Evolutionary conservation across 2,888 invertebrate species (phyloP).

Genomic region (Cryptus armator): DNA sequence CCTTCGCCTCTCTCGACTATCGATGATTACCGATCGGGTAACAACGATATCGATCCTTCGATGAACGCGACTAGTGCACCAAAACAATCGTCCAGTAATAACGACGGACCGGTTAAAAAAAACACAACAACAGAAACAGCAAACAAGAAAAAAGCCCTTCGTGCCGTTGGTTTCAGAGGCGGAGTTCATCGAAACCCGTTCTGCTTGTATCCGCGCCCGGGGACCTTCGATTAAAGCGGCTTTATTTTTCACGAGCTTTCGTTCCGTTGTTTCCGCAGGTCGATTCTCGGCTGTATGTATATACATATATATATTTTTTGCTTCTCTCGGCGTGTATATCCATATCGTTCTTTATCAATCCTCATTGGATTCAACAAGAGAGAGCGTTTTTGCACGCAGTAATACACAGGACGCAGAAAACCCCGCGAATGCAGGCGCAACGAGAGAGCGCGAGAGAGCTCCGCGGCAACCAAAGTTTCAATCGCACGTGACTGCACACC

Average conservation of each 20-base stretch:
- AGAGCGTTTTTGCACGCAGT: neutral
- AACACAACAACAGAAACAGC: neutral
- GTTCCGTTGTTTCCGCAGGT: constrained; percentile 35
- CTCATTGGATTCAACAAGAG: constrained; percentile 48
- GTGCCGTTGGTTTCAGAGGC: constrained; percentile 39
- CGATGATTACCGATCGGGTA: constrained; percentile 51
- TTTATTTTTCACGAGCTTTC: constrained; percentile 64
- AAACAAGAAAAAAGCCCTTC: constrained; percentile 14
- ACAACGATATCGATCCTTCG: constrained; percentile 27
- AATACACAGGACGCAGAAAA: neutral
- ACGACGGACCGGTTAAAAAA: constrained; percentile 32
- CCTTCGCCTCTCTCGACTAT: neutral
- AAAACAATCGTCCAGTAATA: constrained; percentile 38
- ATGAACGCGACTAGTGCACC: neutral
- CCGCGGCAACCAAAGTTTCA: constrained; percentile 56
- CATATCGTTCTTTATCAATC: constrained; percentile 52
- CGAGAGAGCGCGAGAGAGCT: neutral
- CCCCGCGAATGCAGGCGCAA: constrained; percentile 6
- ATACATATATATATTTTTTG: neutral
- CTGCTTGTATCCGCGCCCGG: constrained; percentile 38
- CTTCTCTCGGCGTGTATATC: neutral
- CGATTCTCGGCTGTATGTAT: neutral
- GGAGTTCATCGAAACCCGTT: neutral
- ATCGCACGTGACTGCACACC: constrained; percentile 57
- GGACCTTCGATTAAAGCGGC: constrained; percentile 64